phyloP scores from a whole-genome alignment of 2,888 invertebrate species.

The Xylota sylvarum region DNA sequence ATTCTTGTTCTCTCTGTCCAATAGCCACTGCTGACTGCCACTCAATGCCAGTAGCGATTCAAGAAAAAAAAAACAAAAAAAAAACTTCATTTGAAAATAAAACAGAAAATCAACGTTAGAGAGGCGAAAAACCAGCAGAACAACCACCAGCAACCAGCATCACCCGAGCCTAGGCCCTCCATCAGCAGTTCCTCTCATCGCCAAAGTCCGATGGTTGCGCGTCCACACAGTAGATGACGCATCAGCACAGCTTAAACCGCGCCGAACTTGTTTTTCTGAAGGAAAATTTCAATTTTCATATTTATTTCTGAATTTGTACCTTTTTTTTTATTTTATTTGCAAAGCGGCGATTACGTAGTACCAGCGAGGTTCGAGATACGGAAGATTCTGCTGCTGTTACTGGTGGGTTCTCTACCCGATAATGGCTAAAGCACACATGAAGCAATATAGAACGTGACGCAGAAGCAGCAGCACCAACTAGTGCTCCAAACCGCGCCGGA shows the following conservation, averaged over 20 bases:
- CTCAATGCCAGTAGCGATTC: slow-evolving; percentile 20
- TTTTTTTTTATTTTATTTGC: slow-evolving; percentile 34
- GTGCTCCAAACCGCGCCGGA: slow-evolving; percentile 17
- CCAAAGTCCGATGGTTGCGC: slow-evolving; percentile 6
- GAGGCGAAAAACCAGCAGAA: slow-evolving; percentile 51
- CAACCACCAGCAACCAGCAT: slow-evolving; percentile 57
- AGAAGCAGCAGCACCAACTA: slow-evolving; percentile 29
- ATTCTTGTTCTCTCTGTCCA: slow-evolving; percentile 48
- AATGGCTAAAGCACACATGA: slow-evolving; percentile 13
- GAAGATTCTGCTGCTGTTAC: slow-evolving; percentile 1
- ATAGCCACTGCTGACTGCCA: slow-evolving; percentile 10
- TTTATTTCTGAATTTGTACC: slow-evolving; percentile 17
- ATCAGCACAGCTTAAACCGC: slow-evolving; percentile 60
- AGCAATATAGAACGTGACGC: slow-evolving; percentile 68
- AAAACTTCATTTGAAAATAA: slow-evolving; percentile 39
- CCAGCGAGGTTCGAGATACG: background rate
- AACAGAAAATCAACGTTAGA: slow-evolving; percentile 46
- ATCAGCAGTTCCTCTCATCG: slow-evolving; percentile 8
- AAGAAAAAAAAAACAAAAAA: background rate
- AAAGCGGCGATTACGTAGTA: slow-evolving; percentile 50
- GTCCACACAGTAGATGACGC: slow-evolving; percentile 63
- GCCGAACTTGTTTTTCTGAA: slow-evolving; percentile 65
- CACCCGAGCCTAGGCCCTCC: slow-evolving; percentile 33
- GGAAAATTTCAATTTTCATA: slow-evolving; percentile 62
- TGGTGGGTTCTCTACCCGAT: background rate